Conservation (phyloP, 2,113 vertebrate species). For the Limanda limanda region DNA sequence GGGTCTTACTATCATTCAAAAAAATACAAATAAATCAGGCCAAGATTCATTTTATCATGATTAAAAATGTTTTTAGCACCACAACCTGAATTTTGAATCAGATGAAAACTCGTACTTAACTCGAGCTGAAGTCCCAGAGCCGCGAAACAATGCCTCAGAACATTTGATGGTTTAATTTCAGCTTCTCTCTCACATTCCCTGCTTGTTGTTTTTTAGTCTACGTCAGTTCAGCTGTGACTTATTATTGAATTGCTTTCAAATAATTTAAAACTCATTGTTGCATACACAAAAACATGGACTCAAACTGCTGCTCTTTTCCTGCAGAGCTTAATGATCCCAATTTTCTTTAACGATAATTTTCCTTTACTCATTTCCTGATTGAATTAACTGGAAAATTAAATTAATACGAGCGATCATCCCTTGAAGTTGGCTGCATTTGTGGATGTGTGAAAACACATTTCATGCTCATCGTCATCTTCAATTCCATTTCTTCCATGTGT, state of each 20-base stretch:
- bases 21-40: too few species aligned
- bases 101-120: not conserved
- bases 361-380: constrained; percentile 45
- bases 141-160: not conserved
- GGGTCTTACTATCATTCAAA: not conserved
- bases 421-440: not conserved
- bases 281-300: too few species aligned
- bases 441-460: constrained; percentile 10
- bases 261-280: not conserved
- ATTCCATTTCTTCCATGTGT: constrained; percentile 24
- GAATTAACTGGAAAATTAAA: constrained; percentile 54
- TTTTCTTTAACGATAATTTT: constrained; percentile 41
- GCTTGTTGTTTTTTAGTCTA: not conserved
- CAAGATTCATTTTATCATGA: too few species aligned
- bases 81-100: too few species aligned
- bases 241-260: constrained; percentile 24
- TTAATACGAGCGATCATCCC: constrained; percentile 3
- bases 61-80: too few species aligned
- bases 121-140: not conserved
- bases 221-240: constrained; percentile 13
- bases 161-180: constrained; percentile 22
- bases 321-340: constrained; percentile 38
- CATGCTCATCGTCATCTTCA: constrained; percentile 33
- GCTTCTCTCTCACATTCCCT: not conserved
- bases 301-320: constrained; percentile 41